Base-by-base conservation (phyloP, 2,888 invertebrate genomes). In the Diaperis boleti region DNA sequence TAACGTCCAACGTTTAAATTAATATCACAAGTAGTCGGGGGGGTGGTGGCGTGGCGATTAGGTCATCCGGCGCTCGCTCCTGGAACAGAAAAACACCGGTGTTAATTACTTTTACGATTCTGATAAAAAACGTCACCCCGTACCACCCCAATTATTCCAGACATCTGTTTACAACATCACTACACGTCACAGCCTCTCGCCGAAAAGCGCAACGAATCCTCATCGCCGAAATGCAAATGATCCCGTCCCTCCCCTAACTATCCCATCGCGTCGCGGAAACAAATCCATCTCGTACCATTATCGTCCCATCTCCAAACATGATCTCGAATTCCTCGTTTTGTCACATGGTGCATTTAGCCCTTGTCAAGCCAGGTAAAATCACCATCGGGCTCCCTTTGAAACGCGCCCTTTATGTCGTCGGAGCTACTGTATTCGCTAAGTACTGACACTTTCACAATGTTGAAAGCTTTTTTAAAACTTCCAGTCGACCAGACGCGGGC, bases 361-460 rank as follows among this genome's bases (percentile, higher is more conserved):
- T 67, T 74, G 76, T 75, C 75, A 72, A 75, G 50, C 62, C 75
- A 75, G 75, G 75, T 75, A 75, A 70, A 74, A 74, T 75, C 74
- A 73, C 74, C 69, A 67, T 54, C 61, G 50, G 60, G 65, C 61
- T 68, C 69, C 69, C 69, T 68, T 72, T 67, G 67, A 70, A 71
- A 68, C 18, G 26, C 14, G 59, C 75, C 78, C 76, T 77, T 49
- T 59, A 31, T 77, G 71, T 69, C 70, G 72, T 69, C 62, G 63
- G 3, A 29, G 76, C 77, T 78, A 78, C 79, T 77, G 77, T 78
- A 75, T 73, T 75, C 74, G 76, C 79, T 81, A 80, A 81, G 80
- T 79, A 80, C 75, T 81, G 81, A 81, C 81, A 81, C 80, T 78
- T 79, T 73, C 66, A 81, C 79, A 81, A 80, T 79, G 74, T 74